Percentiles rank a stretch among this genome's conserved stretches.
Evolutionary conservation across 2,797 vertebrate genomes (phyloP).

Genomic region (Urophycis tenuis): DNA sequence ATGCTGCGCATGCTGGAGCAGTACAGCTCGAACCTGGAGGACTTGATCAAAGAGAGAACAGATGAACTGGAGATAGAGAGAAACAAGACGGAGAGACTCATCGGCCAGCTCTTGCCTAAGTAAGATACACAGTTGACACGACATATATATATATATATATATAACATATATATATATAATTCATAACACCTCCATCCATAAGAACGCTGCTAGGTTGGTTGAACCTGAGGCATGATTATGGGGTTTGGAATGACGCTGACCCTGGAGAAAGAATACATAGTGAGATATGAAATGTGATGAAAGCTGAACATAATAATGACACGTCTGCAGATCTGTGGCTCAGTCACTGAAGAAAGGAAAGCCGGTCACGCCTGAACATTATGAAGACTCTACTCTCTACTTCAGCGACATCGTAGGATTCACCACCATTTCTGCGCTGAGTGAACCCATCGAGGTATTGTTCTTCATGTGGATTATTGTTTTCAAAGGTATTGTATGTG

Average conservation of each 20-base stretch:
- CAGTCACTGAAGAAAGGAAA: constrained; percentile 81
- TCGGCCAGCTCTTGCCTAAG: constrained; percentile 84
- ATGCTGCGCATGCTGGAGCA: constrained; percentile 89
- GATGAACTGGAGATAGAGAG: constrained; percentile 85
- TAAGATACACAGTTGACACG: constrained; percentile 46
- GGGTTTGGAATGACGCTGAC: too few relatives aligned
- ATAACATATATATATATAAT: not conserved
- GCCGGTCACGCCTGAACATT: constrained; percentile 77
- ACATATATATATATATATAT: not conserved
- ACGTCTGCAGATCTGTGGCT: constrained; percentile 72
- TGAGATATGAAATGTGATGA: too few relatives aligned
- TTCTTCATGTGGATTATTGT: too few relatives aligned
- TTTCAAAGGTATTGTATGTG: too few relatives aligned
- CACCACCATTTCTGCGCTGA: constrained; percentile 86
- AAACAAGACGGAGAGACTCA: constrained; percentile 78
- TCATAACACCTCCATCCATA: too few relatives aligned
- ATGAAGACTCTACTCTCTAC: constrained; percentile 80
- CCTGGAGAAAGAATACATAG: too few relatives aligned
- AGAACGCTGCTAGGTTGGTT: too few relatives aligned
- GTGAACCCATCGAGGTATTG: constrained; percentile 84
- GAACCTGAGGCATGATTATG: too few relatives aligned
- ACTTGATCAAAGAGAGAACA: constrained; percentile 82
- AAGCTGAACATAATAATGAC: too few relatives aligned
- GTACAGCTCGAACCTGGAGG: constrained; percentile 85
- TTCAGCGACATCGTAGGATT: constrained; percentile 90